Evolutionary conservation across 2,888 invertebrate genomes (phyloP).

Genomic region (Halictus ligatus): DNA sequence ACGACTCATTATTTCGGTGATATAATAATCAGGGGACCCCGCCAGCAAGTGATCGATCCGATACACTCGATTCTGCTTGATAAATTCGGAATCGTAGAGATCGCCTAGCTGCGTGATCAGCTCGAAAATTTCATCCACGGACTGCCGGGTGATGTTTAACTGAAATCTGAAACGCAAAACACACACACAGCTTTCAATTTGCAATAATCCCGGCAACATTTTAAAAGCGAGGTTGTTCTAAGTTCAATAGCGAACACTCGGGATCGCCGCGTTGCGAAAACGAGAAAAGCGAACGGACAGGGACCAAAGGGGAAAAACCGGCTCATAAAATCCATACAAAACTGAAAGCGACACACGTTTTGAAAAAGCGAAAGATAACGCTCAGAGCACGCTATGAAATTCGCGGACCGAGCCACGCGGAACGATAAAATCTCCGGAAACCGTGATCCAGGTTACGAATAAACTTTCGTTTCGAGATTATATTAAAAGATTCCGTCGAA

Average conservation of each 20-base stretch:
- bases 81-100: slow-evolving; percentile 66
- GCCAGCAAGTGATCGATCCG: slow-evolving; percentile 67
- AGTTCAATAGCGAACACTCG: not conserved
- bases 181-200: not conserved
- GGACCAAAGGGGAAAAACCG: not conserved
- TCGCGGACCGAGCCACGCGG: not conserved
- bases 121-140: slow-evolving; percentile 58
- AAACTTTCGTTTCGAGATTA: slow-evolving; percentile 1
- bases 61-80: slow-evolving; percentile 7
- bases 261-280: not conserved
- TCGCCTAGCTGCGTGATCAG: slow-evolving; percentile 69
- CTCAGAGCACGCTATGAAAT: not conserved
- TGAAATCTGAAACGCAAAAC: slow-evolving; percentile 35
- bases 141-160: slow-evolving; percentile 61
- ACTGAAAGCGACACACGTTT: not conserved
- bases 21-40: slow-evolving; percentile 67
- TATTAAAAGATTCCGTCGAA: slow-evolving; percentile 41
- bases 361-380: not conserved
- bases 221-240: not conserved
- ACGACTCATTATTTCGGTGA: slow-evolving; percentile 72
- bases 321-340: not conserved
- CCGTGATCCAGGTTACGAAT: slow-evolving; percentile 21
- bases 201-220: not conserved
- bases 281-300: too few relatives aligned
- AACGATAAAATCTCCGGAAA: slow-evolving; percentile 14